A percentile compares a stretch with the other conserved stretches of the same genome.
phyloP scores from a whole-genome alignment of 2,113 vertebrate species.

The Nesogale talazaci region DNA sequence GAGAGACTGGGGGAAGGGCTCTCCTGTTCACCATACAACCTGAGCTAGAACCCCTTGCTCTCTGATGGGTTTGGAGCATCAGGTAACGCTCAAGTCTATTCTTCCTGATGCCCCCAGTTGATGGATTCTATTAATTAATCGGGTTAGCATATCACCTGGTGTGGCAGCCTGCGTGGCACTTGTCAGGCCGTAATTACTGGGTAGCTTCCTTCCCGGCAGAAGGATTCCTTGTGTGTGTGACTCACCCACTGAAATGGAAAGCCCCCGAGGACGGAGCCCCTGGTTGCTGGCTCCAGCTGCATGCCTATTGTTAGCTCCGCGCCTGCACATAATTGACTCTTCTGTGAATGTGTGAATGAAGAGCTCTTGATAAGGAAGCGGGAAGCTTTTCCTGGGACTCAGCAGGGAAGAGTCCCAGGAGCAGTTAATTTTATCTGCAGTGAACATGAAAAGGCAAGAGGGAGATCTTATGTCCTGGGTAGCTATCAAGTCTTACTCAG shows the following conservation, averaged over 20 bases:
- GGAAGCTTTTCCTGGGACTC: neutral
- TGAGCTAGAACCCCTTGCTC: neutral
- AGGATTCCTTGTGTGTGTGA: fast-evolving
- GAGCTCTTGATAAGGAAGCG: neutral
- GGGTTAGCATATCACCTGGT: too few species aligned
- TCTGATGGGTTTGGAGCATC: neutral
- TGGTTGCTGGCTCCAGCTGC: neutral
- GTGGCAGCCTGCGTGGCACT: neutral
- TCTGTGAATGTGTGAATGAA: neutral
- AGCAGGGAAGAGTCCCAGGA: neutral
- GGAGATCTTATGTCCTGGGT: neutral
- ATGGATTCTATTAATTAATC: neutral
- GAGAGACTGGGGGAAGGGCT: neutral
- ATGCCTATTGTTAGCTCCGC: neutral
- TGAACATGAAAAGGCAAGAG: neutral
- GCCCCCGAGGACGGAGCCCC: too few species aligned
- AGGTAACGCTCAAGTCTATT: neutral
- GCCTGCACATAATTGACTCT: neutral
- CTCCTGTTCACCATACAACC: neutral
- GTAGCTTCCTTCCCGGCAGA: neutral
- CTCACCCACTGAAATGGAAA: too few species aligned
- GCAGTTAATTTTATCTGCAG: neutral
- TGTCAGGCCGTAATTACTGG: neutral
- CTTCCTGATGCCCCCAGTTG: neutral
- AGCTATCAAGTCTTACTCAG: neutral